Evolutionary conservation across 2,888 invertebrate species (phyloP).

Genomic region (Apamea crenata): DNA sequence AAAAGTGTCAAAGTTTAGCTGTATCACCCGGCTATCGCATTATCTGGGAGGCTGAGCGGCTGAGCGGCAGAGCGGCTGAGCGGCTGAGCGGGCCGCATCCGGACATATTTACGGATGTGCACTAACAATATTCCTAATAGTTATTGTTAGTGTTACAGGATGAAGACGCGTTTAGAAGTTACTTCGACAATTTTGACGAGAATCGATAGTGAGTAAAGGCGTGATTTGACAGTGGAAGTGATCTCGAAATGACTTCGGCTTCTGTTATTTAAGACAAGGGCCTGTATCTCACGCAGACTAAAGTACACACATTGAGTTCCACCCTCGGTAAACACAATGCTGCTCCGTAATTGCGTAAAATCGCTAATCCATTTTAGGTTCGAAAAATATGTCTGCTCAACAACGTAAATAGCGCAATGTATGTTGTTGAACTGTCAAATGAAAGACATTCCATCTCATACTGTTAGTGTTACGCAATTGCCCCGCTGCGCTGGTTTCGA

Average conservation of each 20-base stretch:
- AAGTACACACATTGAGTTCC: no score
- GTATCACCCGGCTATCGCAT: constrained; percentile 64
- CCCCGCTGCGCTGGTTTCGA: not conserved
- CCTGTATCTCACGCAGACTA: not conserved
- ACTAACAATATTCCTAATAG: constrained; percentile 67
- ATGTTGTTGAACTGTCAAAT: not conserved
- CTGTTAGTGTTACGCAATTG: not conserved
- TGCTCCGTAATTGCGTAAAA: no score
- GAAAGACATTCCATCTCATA: no score
- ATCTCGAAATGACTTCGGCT: not conserved
- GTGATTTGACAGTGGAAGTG: not conserved
- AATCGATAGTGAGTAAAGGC: not conserved
- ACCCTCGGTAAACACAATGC: not conserved
- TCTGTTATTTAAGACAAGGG: not conserved
- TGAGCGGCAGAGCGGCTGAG: constrained; percentile 2
- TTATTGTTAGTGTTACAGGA: constrained; percentile 55
- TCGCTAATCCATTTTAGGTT: no score
- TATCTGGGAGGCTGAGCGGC: constrained; percentile 52
- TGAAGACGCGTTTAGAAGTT: constrained; percentile 24
- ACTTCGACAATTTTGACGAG: constrained; percentile 10
- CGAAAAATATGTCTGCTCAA: not conserved
- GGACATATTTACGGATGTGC: constrained; percentile 64
- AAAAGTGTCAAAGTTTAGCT: constrained; percentile 65
- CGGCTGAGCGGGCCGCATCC: constrained; percentile 38
- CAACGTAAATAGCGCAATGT: not conserved